Conservation (phyloP, 35 echinoderm and acorn worm genomes). For the Lytechinus variegatus region DNA sequence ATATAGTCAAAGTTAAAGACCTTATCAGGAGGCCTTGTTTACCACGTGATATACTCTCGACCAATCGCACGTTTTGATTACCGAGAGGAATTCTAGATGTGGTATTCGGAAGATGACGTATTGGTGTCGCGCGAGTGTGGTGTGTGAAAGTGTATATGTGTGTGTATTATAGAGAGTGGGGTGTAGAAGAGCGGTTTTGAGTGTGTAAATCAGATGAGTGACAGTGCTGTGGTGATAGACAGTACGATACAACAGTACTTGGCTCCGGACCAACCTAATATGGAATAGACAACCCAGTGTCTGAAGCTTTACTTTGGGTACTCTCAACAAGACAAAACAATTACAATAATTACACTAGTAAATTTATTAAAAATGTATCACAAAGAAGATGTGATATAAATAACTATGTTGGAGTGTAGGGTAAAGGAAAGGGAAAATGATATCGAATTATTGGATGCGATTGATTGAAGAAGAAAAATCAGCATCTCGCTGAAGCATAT, state of each 20-base stretch:
- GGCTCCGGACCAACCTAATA: slow-evolving; percentile 41
- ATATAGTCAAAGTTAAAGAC: slow-evolving; percentile 35
- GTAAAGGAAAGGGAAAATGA: background rate
- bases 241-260: background rate
- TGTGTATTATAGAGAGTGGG: background rate
- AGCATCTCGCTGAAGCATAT: background rate
- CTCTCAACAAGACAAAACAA: too few relatives aligned
- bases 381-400: background rate
- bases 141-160: background rate
- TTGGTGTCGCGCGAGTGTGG: background rate
- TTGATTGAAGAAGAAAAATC: background rate
- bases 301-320: too few relatives aligned
- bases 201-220: background rate
- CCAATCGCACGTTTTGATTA: background rate
- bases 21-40: background rate
- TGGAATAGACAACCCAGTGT: slow-evolving; percentile 19
- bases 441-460: background rate
- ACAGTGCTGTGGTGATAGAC: background rate
- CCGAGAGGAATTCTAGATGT: slow-evolving; percentile 26
- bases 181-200: background rate
- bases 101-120: slow-evolving; percentile 54
- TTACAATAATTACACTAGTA: background rate
- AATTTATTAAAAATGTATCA: background rate
- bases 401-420: background rate
- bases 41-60: slow-evolving; percentile 31